phyloP scores from a whole-genome alignment of 2,888 invertebrate species.

The Drosophila lutescens region DNA sequence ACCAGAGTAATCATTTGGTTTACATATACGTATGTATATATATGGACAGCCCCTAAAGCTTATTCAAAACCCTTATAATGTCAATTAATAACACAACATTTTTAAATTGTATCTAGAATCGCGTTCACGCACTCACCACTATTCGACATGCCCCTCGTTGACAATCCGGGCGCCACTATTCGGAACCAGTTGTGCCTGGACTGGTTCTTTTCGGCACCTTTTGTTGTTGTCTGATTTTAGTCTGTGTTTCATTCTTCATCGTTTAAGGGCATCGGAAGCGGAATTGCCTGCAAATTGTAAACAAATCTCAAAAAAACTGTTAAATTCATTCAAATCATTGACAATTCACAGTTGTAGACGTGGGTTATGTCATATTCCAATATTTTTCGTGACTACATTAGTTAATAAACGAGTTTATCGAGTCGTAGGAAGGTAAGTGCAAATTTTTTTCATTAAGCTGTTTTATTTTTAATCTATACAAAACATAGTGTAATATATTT shows the following conservation, averaged over 20 bases:
- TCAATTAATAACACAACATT: too few relatives aligned
- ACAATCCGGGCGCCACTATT: neutral
- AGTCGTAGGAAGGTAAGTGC: constrained; percentile 13
- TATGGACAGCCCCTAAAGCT: too few relatives aligned
- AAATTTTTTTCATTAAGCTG: neutral
- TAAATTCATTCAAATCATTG: constrained; percentile 30
- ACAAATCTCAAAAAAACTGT: constrained; percentile 54
- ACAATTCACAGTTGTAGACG: neutral
- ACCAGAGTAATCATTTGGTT: too few relatives aligned
- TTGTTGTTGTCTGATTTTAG: constrained; percentile 46
- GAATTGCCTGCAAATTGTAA: constrained; percentile 45
- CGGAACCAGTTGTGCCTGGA: constrained; percentile 23
- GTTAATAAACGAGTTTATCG: constrained; percentile 16
- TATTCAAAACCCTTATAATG: too few relatives aligned
- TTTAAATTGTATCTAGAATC: neutral
- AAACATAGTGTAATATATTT: neutral
- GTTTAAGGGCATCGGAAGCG: constrained; percentile 24
- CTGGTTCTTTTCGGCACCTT: constrained; percentile 37
- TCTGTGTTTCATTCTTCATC: constrained; percentile 45
- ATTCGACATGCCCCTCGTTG: neutral
- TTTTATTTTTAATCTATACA: neutral
- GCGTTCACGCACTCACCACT: constrained; percentile 18
- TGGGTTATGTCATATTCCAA: constrained; percentile 10
- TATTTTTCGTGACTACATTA: neutral
- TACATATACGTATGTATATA: too few relatives aligned